phyloP scores from a whole-genome alignment of 2,797 vertebrate genomes.

The Myotis planiceps region DNA sequence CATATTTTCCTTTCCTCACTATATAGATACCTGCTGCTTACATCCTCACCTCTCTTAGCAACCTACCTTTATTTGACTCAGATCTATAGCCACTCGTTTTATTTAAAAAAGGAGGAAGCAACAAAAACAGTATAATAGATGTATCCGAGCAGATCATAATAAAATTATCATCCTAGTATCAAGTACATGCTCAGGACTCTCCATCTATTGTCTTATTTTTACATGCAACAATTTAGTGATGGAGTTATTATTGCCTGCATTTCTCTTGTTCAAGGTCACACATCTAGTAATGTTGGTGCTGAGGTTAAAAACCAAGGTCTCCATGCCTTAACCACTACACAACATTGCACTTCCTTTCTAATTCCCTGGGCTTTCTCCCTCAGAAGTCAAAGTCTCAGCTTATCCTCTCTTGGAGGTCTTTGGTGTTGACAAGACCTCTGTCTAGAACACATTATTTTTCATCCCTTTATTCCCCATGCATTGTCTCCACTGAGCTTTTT shows the following conservation, averaged over 20 bases:
- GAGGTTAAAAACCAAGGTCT: background rate
- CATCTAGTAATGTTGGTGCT: background rate
- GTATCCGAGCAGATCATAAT: background rate
- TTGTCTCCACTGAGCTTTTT: constrained; percentile 58
- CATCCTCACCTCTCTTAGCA: background rate
- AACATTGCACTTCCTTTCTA: background rate
- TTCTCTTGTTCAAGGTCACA: background rate
- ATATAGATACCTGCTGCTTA: background rate
- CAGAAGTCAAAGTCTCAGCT: background rate
- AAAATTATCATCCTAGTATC: background rate
- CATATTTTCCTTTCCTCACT: background rate
- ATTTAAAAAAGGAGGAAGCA: background rate
- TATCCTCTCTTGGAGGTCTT: constrained; percentile 10
- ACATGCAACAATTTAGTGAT: background rate
- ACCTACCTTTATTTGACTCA: background rate
- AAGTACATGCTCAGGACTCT: background rate
- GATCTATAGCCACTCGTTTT: background rate
- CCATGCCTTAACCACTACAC: background rate
- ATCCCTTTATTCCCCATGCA: constrained; percentile 1
- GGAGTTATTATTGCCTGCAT: background rate
- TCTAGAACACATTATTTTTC: constrained; percentile 49
- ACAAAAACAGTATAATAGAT: background rate
- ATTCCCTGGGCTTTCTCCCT: background rate
- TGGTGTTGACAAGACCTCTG: constrained; percentile 53
- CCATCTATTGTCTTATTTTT: background rate